Evolutionary conservation across 2,797 vertebrate species (phyloP), one percentile per base, ranked within the genome.

Genomic region (Mus caroli): DNA sequence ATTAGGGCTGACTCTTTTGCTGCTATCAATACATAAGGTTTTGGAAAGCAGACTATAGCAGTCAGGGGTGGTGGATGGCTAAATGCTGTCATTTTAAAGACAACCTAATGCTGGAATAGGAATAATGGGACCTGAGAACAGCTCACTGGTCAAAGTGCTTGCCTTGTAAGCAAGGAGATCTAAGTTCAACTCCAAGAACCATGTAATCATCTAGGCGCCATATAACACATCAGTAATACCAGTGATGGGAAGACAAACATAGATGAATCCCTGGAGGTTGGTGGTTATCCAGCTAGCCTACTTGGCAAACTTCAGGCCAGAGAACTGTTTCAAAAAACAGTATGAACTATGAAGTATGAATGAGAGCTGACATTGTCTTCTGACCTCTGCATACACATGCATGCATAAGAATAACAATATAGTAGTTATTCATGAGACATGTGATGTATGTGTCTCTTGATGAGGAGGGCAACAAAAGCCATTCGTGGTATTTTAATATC

Each of bases 21-120:
- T 11, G 3, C n/a, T 31, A 17, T 10, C 19, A 12, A 15, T 34
- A 24, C 19, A 64, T 19, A 28, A 43, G 2, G 3, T 37, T 37
- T 76, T 31, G 4, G 19, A 34, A 26, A 19, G 1, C 11, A 58
- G 15, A 43, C 28, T 24, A 6, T 52, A 31, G 43, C 5, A 6
- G 6, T 91, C 94, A 50, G 31, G 19, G 78, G 90, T 83, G 62
- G 15, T 19, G 75, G 15, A 71, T 89, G 79, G 88, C 89, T 84
- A 84, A 73, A 52, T 60, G 19, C 28, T 94, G 78, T 1, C 14
- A 86, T 87, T 94, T 94, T 46, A 43, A 94, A 90, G 91, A 87
- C 85, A 93, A 60, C 11, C 62, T 13, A 50, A 85, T 78, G n/a
- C 73, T n/a, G 8, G 88, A 19, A 89, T 67, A 82, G 54, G 20